Conservation (phyloP, 2,888 invertebrate species). For the Perizoma flavofasciatum region DNA sequence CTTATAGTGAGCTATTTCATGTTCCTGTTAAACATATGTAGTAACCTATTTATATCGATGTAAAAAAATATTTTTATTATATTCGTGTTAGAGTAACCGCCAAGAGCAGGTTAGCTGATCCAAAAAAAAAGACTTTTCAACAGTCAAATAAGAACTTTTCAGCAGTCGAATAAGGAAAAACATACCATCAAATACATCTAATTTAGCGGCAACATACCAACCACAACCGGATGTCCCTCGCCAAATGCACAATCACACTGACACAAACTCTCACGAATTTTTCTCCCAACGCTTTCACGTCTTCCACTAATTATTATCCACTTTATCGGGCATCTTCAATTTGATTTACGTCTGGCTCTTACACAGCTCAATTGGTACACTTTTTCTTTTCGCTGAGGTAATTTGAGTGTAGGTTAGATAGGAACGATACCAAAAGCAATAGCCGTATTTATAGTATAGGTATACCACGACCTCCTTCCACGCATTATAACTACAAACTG, state of each 20-base stretch:
- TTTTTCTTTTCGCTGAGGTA: conserved; percentile 77
- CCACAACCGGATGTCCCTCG: conserved; percentile 75
- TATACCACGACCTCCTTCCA: conserved; percentile 50
- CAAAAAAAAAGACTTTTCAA: neutral
- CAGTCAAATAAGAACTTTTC: no score
- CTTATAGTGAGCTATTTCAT: neutral
- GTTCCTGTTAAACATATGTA: no score
- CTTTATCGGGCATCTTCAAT: conserved; percentile 84
- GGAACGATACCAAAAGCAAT: conserved; percentile 48
- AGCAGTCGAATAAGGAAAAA: conserved; percentile 13
- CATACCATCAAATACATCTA: conserved; percentile 22
- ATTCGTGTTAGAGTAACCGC: no score
- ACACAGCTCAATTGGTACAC: conserved; percentile 79
- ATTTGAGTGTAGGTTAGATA: conserved; percentile 62
- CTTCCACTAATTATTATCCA: conserved; percentile 84
- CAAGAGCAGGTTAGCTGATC: no score
- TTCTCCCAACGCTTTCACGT: conserved; percentile 83
- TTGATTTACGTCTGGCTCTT: conserved; percentile 82
- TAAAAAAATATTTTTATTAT: no score
- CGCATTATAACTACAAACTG: conserved; percentile 36
- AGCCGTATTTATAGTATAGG: conserved; percentile 4
- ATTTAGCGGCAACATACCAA: conserved; percentile 30
- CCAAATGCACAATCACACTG: conserved; percentile 82
- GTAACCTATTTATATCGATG: no score
- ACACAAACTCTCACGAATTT: conserved; percentile 82